These are phyloP conservation scores for Trogon surrucura DNA, from an alignment of 2,113 vertebrate genomes.

Conservation along the genomic window DNA sequence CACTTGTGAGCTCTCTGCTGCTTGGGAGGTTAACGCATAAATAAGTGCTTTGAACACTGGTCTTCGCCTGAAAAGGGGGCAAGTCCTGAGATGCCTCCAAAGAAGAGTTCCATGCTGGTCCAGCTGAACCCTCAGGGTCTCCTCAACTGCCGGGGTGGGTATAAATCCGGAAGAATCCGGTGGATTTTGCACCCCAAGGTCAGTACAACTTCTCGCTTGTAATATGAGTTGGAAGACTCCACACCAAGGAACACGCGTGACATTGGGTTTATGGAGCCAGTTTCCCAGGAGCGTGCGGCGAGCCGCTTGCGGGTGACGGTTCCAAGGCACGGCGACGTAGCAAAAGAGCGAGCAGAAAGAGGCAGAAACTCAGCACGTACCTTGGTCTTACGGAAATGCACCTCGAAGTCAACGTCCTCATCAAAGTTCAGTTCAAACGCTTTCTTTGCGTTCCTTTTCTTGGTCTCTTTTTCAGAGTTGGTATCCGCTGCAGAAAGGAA, in stretches of 20 bases:
- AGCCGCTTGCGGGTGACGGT: background rate
- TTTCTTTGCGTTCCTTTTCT: conserved; percentile 80
- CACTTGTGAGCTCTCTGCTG: background rate
- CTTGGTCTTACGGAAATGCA: conserved; percentile 83
- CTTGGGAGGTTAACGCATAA: background rate
- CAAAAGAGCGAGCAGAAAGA: background rate
- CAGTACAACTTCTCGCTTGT: background rate
- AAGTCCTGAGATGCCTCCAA: background rate
- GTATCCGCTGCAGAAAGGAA: conserved; percentile 8
- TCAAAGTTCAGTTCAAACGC: conserved; percentile 85
- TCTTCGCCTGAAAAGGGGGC: background rate
- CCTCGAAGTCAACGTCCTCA: conserved; percentile 84
- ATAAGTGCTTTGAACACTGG: background rate
- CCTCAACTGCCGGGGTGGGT: background rate
- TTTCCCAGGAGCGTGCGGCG: background rate
- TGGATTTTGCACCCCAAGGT: background rate
- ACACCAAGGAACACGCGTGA: background rate
- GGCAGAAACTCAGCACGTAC: conserved; percentile 64
- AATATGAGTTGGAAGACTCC: background rate
- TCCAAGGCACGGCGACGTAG: rapidly evolving
- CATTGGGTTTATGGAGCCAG: background rate
- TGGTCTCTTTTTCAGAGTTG: background rate
- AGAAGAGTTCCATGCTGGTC: background rate
- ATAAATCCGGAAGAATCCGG: background rate
- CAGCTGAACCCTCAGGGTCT: background rate